phyloP scores from a whole-genome alignment of 2,113 vertebrate genomes.

The Cebus imitator region DNA sequence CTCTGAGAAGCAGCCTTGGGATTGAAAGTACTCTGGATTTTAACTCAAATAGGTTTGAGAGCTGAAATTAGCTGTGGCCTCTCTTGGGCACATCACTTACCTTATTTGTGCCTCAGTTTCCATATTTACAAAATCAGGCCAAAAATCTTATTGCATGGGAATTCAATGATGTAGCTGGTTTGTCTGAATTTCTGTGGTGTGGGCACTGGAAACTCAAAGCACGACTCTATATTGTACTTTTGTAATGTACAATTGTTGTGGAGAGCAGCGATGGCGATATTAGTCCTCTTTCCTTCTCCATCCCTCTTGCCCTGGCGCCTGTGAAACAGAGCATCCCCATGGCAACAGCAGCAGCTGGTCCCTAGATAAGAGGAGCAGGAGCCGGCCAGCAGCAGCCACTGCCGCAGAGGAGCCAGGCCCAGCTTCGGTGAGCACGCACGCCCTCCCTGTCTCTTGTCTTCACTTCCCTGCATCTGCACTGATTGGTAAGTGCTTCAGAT shows the following conservation, averaged over 20 bases:
- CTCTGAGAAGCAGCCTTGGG: background rate
- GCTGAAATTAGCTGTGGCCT: background rate
- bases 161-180: background rate
- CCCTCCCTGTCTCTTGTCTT: background rate
- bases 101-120: background rate
- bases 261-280: background rate
- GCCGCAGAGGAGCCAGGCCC: conserved; percentile 39
- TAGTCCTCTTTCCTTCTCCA: conserved; percentile 58
- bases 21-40: background rate
- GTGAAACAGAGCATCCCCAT: conserved; percentile 77
- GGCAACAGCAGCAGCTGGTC: conserved; percentile 72
- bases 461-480: background rate
- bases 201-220: background rate
- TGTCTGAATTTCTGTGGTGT: background rate
- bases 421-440: background rate
- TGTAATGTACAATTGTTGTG: background rate
- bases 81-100: background rate
- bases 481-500: conserved; percentile 76
- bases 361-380: conserved; percentile 80
- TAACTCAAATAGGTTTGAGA: background rate
- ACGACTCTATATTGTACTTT: background rate
- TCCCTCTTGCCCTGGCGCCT: conserved; percentile 72
- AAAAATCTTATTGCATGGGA: background rate
- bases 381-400: conserved; percentile 33
- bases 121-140: background rate